Base-by-base conservation (phyloP, 2,888 invertebrate genomes). In the Coremacera marginata region DNA sequence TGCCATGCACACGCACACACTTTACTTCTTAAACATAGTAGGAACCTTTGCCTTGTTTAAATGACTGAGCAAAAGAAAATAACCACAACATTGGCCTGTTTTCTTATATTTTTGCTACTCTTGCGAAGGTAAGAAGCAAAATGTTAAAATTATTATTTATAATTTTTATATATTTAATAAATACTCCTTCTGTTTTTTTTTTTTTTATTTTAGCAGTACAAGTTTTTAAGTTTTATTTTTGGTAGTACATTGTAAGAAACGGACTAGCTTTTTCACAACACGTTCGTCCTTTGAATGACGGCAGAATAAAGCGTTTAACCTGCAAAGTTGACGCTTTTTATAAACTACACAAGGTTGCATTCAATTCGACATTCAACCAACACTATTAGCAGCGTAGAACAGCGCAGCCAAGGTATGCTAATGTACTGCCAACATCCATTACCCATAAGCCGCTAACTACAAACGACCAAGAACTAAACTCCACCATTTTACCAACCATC, bases 301-400 rank as follows among this genome's bases (percentile, higher is more conserved):
- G 87, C 82, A 84, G 82, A 84, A 84, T 87, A 81, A 86, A 86
- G 83, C 81, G 78, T 79, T 82, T 82, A 79, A 78, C 80, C 79
- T 80, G 81, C 78, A 79, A 81, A 79, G 82, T 78, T 78, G 82
- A 79, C 82, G 82, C 83, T 86, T 63, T 88, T 88, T 87, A 87
- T 88, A 87, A 82, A 83, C 79, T 78, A 57, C 77, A 70, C 77
- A 9, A 19, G 63, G 44, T 8, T 34, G 37, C 72, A 55, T 16
- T 62, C 72, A 63, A 22, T n/a, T 44, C 16, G 27, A 16, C 11
- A 25, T 62, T 44, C 62, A 60, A 63, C 73, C 27, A 49, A 72
- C 49, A 37, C 19, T 72, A 25, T 25, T 49, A 72, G 49, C 67
- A 67, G 34, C n/a, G 2, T 16, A 60, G 5, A 49, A 9, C 27